Percentiles rank a stretch among this genome's conserved stretches.
phyloP scores from a whole-genome alignment of 2,797 vertebrate genomes.

The Poecilia wingei region DNA sequence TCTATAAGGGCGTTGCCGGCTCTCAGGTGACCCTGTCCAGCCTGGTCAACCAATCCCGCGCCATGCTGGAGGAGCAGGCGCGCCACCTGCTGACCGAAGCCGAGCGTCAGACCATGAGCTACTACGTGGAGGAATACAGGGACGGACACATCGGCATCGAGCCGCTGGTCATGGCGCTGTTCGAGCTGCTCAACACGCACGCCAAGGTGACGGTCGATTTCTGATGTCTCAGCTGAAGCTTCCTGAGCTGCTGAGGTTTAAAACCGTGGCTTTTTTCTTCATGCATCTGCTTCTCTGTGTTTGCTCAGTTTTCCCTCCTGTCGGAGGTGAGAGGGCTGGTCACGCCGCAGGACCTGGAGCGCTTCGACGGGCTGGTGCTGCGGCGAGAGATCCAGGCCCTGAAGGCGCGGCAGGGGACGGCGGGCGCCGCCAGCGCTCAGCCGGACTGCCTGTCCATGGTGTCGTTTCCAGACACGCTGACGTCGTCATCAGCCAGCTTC shows the following conservation, averaged over 20 bases:
- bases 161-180: conserved; percentile 91
- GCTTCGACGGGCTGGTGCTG: conserved; percentile 92
- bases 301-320: conserved; percentile 90
- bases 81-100: conserved; percentile 89
- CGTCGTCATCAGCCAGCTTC: conserved; percentile 91
- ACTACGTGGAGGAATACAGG: conserved; percentile 95
- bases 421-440: conserved; percentile 51
- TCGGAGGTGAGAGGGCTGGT: conserved; percentile 92
- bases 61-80: conserved; percentile 92
- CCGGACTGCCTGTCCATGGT: conserved; percentile 87
- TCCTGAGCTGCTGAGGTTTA: conserved; percentile 35
- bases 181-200: conserved; percentile 94
- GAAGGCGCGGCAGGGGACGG: conserved; percentile 88
- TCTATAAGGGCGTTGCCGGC: conserved; percentile 92
- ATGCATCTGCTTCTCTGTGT: neutral
- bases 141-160: conserved; percentile 88
- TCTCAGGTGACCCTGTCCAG: conserved; percentile 96
- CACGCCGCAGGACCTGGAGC: conserved; percentile 90
- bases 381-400: conserved; percentile 93
- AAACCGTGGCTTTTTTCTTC: neutral
- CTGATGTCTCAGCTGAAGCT: conserved; percentile 17
- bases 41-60: conserved; percentile 91
- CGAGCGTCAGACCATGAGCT: conserved; percentile 91
- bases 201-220: conserved; percentile 85
- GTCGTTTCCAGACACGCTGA: conserved; percentile 90